A percentile compares a stretch with the other conserved stretches of the same genome.
phyloP scores from a whole-genome alignment of 2,797 vertebrate genomes.

The Numenius phaeopus region DNA sequence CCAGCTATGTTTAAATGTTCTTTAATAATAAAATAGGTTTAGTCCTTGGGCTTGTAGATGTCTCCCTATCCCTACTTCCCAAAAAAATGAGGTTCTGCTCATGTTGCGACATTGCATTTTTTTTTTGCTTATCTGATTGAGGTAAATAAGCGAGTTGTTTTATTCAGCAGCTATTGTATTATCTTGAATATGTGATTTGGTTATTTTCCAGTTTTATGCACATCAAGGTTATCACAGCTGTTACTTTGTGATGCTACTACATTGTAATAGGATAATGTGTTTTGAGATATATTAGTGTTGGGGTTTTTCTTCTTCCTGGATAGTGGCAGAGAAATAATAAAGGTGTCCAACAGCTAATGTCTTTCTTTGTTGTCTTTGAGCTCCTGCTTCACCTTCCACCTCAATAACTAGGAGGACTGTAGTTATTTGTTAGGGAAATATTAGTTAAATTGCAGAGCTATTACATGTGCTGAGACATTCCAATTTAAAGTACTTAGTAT shows the following conservation, averaged over 20 bases:
- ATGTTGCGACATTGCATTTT: background rate
- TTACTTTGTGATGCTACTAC: constrained; percentile 17
- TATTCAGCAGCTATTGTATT: constrained; percentile 43
- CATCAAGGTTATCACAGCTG: constrained; percentile 45
- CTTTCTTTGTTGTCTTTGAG: constrained; percentile 8
- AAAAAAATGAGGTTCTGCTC: background rate
- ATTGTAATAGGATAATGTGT: constrained; percentile 41
- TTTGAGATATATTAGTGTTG: constrained; percentile 23
- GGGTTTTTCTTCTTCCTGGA: background rate
- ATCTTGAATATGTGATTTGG: constrained; percentile 37
- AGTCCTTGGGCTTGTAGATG: background rate
- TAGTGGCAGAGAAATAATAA: constrained; percentile 40
- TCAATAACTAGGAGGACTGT: constrained; percentile 11
- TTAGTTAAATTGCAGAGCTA: constrained; percentile 20
- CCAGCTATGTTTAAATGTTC: background rate
- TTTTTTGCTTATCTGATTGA: background rate
- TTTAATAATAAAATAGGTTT: background rate
- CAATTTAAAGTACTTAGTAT: background rate
- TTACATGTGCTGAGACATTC: background rate
- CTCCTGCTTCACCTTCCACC: constrained; percentile 43
- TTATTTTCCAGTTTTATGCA: constrained; percentile 44
- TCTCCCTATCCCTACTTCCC: background rate
- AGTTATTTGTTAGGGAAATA: constrained; percentile 33
- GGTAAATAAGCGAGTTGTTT: constrained; percentile 31
- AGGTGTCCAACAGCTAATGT: constrained; percentile 37